Conservation (phyloP, 2,797 vertebrate genomes). For the Enteromius thamalakanensis region DNA sequence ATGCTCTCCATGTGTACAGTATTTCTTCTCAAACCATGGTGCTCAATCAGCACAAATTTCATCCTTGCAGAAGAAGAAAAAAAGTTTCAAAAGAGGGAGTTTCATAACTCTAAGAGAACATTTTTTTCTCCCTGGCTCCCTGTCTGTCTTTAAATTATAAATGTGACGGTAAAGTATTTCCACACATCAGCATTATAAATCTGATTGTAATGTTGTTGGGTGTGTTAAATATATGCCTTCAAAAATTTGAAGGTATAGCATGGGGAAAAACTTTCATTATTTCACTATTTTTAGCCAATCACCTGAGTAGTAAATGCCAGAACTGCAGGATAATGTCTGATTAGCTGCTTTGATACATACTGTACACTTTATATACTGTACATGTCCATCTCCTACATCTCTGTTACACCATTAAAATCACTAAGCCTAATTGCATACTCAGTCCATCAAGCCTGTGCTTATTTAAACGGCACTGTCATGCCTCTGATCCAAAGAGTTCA, state of each 20-base stretch:
- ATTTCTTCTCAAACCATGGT: slow-evolving; percentile 29
- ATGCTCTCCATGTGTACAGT: slow-evolving; percentile 35
- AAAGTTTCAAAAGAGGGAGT: slow-evolving; percentile 29
- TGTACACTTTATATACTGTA: slow-evolving; percentile 3
- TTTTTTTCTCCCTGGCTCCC: slow-evolving; percentile 40
- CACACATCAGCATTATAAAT: slow-evolving; percentile 29
- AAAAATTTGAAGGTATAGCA: background rate
- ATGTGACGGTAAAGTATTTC: slow-evolving; percentile 14
- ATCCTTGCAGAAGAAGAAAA: slow-evolving; percentile 34
- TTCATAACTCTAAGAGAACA: slow-evolving; percentile 51
- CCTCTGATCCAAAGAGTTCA: slow-evolving; percentile 41
- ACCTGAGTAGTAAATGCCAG: slow-evolving; percentile 1
- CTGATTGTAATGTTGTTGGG: background rate
- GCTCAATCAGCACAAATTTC: slow-evolving; percentile 43
- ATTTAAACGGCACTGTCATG: slow-evolving; percentile 57
- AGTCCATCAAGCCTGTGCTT: slow-evolving; percentile 61
- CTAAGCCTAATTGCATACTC: slow-evolving; percentile 55
- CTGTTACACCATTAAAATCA: slow-evolving; percentile 54
- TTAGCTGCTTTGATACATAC: background rate
- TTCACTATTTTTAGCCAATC: background rate
- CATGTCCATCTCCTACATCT: slow-evolving; percentile 46
- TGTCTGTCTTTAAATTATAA: slow-evolving; percentile 53
- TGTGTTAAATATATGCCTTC: background rate
- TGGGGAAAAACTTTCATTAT: background rate
- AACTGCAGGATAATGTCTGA: background rate